Percentiles rank a stretch among this genome's conserved stretches.
These are phyloP conservation scores for Emydoidea blandingii DNA, from an alignment of 2,797 vertebrate genomes.

Conservation along the genomic window DNA sequence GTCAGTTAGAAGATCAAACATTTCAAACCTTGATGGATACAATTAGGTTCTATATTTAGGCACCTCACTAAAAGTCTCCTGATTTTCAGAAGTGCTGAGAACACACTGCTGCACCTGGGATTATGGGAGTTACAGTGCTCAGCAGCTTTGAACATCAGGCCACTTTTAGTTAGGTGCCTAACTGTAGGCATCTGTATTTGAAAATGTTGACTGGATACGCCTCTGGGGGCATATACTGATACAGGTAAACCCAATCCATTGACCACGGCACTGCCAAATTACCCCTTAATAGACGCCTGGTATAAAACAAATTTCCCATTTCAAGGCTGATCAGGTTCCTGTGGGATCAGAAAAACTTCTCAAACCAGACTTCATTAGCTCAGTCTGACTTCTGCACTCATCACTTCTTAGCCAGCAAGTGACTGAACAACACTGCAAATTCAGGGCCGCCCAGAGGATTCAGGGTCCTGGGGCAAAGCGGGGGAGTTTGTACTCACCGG, in stretches of 20 bases:
- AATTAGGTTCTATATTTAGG: neutral
- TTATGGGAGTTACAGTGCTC: neutral
- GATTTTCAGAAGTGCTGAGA: neutral
- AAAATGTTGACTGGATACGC: neutral
- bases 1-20: neutral
- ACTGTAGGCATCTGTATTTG: neutral
- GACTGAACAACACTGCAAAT: neutral
- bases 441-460: too few species aligned
- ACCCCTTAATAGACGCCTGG: too few species aligned
- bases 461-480: too few species aligned
- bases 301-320: neutral
- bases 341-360: neutral
- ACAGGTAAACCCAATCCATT: neutral
- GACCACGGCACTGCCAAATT: neutral
- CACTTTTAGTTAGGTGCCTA: neutral
- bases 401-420: neutral
- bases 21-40: neutral
- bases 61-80: neutral
- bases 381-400: neutral
- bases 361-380: neutral
- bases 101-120: neutral
- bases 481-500: too few species aligned
- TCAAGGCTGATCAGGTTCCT: neutral
- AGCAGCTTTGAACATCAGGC: neutral
- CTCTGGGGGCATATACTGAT: neutral